A percentile compares a stretch with the other conserved stretches of the same genome.
Evolutionary conservation across 2,113 vertebrate genomes (phyloP).

Genomic region (Sceloporus tristichus): DNA sequence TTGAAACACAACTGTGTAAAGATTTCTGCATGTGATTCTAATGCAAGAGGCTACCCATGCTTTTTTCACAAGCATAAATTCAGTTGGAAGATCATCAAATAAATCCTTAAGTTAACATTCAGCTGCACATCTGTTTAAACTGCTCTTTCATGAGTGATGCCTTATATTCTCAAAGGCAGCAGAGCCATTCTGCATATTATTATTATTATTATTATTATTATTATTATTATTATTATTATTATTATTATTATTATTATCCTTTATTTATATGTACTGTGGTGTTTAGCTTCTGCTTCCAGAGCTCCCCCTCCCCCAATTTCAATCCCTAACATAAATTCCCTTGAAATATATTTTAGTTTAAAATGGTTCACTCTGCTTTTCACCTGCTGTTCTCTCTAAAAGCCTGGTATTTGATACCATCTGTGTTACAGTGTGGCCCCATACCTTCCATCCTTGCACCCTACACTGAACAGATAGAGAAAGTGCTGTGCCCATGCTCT

Average conservation of each 20-base stretch:
- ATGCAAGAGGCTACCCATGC: background rate
- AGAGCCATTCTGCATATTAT: fast-evolving
- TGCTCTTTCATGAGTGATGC: background rate
- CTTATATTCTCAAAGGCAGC: background rate
- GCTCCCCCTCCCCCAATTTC: background rate
- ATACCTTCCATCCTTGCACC: background rate
- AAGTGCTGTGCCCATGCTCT: slow-evolving; percentile 67
- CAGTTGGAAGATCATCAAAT: background rate
- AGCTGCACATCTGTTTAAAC: slow-evolving; percentile 18
- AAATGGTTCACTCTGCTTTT: background rate
- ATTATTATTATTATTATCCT: too few species aligned
- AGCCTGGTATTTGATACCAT: background rate
- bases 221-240: too few species aligned
- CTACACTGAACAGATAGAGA: slow-evolving; percentile 32
- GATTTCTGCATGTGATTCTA: background rate
- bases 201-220: too few species aligned
- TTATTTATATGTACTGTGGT: background rate
- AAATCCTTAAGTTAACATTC: background rate
- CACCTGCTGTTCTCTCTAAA: background rate
- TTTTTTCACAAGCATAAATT: background rate
- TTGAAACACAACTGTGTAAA: background rate
- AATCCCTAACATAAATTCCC: background rate
- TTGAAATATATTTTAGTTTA: background rate
- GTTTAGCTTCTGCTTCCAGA: fast-evolving
- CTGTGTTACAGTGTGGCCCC: background rate